phyloP scores from a whole-genome alignment of 1,140 invertebrate genomes.

The Drosophila watanabei region DNA sequence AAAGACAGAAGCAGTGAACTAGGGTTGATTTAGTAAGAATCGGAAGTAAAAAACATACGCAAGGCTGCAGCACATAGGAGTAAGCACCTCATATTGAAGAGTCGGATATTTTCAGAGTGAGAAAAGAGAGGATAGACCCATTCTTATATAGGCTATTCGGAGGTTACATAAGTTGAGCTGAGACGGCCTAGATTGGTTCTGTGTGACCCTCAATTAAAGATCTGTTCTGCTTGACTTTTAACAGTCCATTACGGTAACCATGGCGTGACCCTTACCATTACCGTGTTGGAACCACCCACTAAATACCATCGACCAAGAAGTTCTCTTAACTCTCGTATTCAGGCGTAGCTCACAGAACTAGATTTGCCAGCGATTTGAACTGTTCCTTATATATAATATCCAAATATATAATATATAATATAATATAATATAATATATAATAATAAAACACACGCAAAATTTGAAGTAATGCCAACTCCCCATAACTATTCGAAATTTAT shows the following conservation, averaged over 20 bases:
- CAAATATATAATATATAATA: too few species aligned
- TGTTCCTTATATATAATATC: too few species aligned
- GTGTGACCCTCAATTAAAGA: conserved; percentile 3
- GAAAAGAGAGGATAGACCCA: not conserved
- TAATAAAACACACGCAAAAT: too few species aligned
- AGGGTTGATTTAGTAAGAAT: not conserved
- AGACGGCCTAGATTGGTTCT: conserved; percentile 7
- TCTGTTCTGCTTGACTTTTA: conserved; percentile 27
- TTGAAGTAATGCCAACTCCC: not conserved
- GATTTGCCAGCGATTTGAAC: not conserved
- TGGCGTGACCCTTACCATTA: too few species aligned
- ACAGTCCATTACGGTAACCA: not conserved
- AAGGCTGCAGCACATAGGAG: not conserved
- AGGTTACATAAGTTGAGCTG: not conserved
- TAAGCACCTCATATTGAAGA: conserved; percentile 11
- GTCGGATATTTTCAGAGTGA: not conserved
- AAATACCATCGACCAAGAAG: not conserved
- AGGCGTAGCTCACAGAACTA: not conserved
- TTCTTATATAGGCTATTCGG: not conserved
- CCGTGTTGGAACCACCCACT: too few species aligned
- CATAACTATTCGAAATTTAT: not conserved
- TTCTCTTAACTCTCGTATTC: not conserved
- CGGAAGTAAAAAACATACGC: not conserved
- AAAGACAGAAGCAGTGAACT: not conserved
- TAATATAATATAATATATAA: too few species aligned